Percentiles rank a stretch among this genome's conserved stretches.
Evolutionary conservation across 2,113 vertebrate species (phyloP).

Genomic region (Ceratotherium simum): DNA sequence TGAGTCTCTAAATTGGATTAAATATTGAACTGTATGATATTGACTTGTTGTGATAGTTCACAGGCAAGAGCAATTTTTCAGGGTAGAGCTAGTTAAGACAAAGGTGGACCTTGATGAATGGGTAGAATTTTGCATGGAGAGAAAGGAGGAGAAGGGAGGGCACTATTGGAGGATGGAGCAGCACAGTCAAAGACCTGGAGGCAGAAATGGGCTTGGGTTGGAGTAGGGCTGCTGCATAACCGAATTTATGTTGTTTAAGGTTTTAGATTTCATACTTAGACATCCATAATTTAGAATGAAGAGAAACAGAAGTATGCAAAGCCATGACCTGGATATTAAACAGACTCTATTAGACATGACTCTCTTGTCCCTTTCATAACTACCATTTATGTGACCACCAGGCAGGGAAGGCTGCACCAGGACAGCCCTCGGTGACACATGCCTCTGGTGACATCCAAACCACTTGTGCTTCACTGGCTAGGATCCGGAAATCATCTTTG

Average conservation of each 20-base stretch:
- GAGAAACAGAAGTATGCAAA: background rate
- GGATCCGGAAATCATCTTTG: background rate
- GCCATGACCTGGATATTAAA: background rate
- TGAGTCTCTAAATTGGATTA: conserved; percentile 69
- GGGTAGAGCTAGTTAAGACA: conserved; percentile 47
- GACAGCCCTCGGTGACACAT: background rate
- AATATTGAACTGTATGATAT: conserved; percentile 58
- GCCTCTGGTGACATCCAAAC: background rate
- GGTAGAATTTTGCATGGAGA: background rate
- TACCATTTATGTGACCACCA: background rate
- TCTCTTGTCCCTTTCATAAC: conserved; percentile 2
- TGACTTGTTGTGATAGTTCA: conserved; percentile 59
- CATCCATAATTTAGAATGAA: background rate
- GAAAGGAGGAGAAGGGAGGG: background rate
- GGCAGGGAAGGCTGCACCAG: background rate
- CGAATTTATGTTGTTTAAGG: background rate
- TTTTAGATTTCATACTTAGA: conserved; percentile 6
- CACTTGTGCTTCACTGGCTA: background rate
- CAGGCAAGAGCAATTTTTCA: conserved; percentile 52
- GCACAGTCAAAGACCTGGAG: background rate
- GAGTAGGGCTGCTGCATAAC: background rate
- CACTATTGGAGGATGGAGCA: background rate
- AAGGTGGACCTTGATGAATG: conserved; percentile 25
- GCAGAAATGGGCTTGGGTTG: background rate
- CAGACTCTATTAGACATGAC: background rate